Conservation (phyloP, 1,140 invertebrate species). For the Ganaspis sp. region DNA sequence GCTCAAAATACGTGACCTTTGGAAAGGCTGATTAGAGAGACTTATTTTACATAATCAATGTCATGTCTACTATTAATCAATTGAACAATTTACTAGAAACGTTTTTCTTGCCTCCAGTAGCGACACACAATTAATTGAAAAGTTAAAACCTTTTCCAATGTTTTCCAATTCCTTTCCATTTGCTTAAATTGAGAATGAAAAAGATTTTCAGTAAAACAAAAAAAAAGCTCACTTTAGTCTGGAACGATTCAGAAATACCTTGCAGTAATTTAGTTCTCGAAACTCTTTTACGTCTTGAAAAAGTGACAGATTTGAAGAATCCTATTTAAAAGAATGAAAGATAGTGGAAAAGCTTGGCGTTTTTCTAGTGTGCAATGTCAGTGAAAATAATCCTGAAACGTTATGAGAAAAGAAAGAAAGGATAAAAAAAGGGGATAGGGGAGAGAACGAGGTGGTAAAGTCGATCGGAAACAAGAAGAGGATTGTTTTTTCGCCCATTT, state of each 20-base stretch:
- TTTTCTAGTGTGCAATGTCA: not conserved
- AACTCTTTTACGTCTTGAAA: not conserved
- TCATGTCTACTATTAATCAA: too few species aligned
- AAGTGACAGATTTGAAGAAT: not conserved
- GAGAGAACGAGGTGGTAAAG: slow-evolving; percentile 56
- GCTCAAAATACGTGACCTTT: too few species aligned
- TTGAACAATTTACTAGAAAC: not conserved
- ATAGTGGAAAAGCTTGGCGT: not conserved
- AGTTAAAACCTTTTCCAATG: too few species aligned
- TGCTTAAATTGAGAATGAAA: too few species aligned
- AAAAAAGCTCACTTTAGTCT: too few species aligned
- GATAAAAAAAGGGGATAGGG: slow-evolving; percentile 48
- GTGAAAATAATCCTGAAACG: slow-evolving; percentile 30
- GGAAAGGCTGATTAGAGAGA: too few species aligned
- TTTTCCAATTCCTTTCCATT: too few species aligned
- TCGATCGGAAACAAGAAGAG: slow-evolving; percentile 67
- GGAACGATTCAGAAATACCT: too few species aligned
- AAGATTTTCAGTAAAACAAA: too few species aligned
- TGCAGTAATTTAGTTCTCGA: not conserved
- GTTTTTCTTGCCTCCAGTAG: not conserved
- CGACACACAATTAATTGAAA: too few species aligned
- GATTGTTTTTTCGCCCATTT: slow-evolving; percentile 53
- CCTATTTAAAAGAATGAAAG: not conserved
- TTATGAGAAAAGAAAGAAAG: slow-evolving; percentile 29
- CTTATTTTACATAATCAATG: too few species aligned